Evolutionary conservation across 2,797 vertebrate genomes (phyloP), one percentile per base, ranked within the genome.

Genomic region (Setipinna tenuifilis): DNA sequence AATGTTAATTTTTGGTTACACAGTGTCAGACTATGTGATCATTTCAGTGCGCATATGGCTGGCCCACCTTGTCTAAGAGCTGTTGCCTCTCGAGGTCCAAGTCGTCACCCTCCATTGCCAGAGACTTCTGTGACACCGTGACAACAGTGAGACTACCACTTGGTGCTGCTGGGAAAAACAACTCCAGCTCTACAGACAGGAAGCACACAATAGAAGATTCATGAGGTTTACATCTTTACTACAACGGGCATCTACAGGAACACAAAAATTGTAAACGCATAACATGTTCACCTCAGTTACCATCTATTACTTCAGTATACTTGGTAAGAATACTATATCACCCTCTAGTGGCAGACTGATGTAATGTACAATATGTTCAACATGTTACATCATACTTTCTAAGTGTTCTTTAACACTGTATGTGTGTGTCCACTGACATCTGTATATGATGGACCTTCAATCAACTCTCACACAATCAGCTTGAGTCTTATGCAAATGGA

Each of bases 91-190:
- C 96, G 85, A 94, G 90, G 89, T 97, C 96, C 86, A 94, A 93
- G 41, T 96, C 95, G 7, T 93, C 91, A 57, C 95, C 96, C 91
- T 95, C 96, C 0, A 82, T 75, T 0, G 84, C 94, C 87, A 93
- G 90, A 88, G 96, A 95, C 84, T 92, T 97, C 89, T 97, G 97
- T 0, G 97, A 97, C 83, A 99, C 96, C 0, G 97, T 98, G 81
- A 99, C 91, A 0, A 99, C 96, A 0, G 97, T 98, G 87, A 99
- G 93, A 83, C 92, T 91, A 10, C 31, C 91, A 87, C 92, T 86
- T 2, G 94, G 94, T 6, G 94, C 94, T 12, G 96, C 93, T 5
- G 98, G 98, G 92, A 99, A 99, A 87, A 98, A 89, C 0, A 94
- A 92, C 87, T 97, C 95, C 0, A 99, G 95, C 87, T 99, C 98